phyloP scores from a whole-genome alignment of 2,113 vertebrate genomes.

The Capreolus pygargus region DNA sequence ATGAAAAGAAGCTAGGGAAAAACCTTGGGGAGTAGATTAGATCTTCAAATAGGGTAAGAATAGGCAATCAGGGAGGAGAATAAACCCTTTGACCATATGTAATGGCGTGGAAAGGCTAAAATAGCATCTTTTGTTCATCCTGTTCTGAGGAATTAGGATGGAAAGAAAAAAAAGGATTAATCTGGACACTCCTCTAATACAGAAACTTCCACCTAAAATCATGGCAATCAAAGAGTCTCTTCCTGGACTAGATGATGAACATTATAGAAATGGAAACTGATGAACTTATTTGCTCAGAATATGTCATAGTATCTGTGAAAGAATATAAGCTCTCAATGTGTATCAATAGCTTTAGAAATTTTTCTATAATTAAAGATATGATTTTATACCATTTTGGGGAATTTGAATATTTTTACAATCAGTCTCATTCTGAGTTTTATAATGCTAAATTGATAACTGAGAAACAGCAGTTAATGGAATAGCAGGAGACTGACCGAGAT shows the following conservation, averaged over 20 bases:
- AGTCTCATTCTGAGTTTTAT: constrained; percentile 29
- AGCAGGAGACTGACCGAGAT: background rate
- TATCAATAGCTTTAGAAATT: background rate
- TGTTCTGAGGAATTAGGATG: background rate
- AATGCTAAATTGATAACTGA: constrained; percentile 47
- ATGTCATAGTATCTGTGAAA: background rate
- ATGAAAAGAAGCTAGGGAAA: background rate
- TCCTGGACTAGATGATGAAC: background rate
- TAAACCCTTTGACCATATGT: background rate
- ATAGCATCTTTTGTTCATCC: background rate
- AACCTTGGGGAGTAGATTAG: background rate
- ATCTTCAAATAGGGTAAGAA: background rate
- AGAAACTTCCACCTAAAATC: background rate
- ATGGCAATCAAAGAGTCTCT: background rate
- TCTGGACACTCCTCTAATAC: background rate
- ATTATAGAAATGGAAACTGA: background rate
- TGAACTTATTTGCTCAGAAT: background rate
- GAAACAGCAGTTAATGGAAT: constrained; percentile 29
- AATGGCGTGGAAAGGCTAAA: constrained; percentile 21
- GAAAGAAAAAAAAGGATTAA: constrained; percentile 18
- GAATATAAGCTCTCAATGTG: background rate
- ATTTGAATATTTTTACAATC: constrained; percentile 16
- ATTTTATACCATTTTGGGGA: background rate
- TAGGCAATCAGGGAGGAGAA: background rate
- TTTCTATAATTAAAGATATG: background rate